Percentiles rank a stretch among this genome's conserved stretches.
These are phyloP conservation scores for Noctua pronuba DNA, from an alignment of 2,888 invertebrate species.

Conservation along the genomic window DNA sequence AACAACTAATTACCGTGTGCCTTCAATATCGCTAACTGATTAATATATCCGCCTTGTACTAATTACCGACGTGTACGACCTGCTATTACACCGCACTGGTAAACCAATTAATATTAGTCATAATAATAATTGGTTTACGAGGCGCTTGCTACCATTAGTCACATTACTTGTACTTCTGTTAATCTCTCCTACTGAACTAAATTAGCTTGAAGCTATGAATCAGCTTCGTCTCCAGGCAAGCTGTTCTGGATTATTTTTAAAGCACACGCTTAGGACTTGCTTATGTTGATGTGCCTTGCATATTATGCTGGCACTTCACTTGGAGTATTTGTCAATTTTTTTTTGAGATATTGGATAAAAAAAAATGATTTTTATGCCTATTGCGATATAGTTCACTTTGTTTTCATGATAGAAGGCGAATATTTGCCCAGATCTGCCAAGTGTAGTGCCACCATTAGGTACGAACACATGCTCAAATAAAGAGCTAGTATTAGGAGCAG, in stretches of 20 bases:
- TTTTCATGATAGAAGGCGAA: too few relatives aligned
- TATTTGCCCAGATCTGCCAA: too few relatives aligned
- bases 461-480: too few relatives aligned
- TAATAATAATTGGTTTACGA: conserved; percentile 17
- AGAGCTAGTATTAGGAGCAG: background rate
- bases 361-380: too few relatives aligned
- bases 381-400: too few relatives aligned
- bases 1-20: conserved; percentile 2
- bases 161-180: background rate
- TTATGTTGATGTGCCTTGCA: background rate
- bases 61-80: conserved; percentile 3
- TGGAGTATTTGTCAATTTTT: too few relatives aligned
- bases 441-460: too few relatives aligned
- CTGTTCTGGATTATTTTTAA: background rate
- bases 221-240: background rate
- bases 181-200: background rate
- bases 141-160: conserved; percentile 2
- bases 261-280: background rate
- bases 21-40: conserved; percentile 4
- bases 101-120: too few relatives aligned
- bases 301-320: too few relatives aligned
- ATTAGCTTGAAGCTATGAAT: background rate
- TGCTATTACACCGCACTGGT: background rate
- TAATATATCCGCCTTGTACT: background rate
- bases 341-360: too few relatives aligned